Conservation (phyloP, 1,140 invertebrate genomes). For the Zaprionus gabonicus region DNA sequence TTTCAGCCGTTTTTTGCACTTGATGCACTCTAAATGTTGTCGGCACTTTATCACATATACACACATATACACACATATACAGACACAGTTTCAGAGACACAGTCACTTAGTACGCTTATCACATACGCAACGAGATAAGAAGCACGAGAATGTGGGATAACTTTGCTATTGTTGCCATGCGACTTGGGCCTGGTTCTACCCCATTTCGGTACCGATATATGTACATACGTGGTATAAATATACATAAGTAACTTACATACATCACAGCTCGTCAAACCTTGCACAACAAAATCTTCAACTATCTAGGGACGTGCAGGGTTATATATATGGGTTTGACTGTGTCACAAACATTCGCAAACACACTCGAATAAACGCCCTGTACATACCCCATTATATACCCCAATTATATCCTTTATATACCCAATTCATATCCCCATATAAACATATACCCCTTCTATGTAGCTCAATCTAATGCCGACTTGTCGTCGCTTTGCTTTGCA, state of each 20-base stretch:
- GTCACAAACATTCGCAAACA: not conserved
- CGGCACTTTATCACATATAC: slow-evolving; percentile 28
- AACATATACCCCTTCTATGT: not conserved
- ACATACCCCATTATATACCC: too few species aligned
- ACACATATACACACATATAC: slow-evolving; percentile 8
- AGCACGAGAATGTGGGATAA: not conserved
- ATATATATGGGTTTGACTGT: not conserved
- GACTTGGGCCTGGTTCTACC: not conserved
- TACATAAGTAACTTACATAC: slow-evolving; percentile 2
- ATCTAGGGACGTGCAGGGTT: not conserved
- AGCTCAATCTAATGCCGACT: not conserved
- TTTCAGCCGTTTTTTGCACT: slow-evolving; percentile 18
- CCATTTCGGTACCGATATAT: not conserved
- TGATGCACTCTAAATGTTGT: slow-evolving; percentile 35
- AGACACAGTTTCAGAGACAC: not conserved
- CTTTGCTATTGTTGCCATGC: slow-evolving; percentile 9
- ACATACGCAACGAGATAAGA: slow-evolving; percentile 21
- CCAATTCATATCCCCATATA: too few species aligned
- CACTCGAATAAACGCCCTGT: not conserved
- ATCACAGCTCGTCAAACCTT: slow-evolving; percentile 5
- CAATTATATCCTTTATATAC: too few species aligned
- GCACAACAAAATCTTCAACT: slow-evolving; percentile 11
- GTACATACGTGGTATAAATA: not conserved
- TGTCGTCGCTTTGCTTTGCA: slow-evolving; percentile 49
- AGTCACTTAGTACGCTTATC: slow-evolving; percentile 19